Conservation (phyloP, 2,113 vertebrate species). For the Bos javanicus region DNA sequence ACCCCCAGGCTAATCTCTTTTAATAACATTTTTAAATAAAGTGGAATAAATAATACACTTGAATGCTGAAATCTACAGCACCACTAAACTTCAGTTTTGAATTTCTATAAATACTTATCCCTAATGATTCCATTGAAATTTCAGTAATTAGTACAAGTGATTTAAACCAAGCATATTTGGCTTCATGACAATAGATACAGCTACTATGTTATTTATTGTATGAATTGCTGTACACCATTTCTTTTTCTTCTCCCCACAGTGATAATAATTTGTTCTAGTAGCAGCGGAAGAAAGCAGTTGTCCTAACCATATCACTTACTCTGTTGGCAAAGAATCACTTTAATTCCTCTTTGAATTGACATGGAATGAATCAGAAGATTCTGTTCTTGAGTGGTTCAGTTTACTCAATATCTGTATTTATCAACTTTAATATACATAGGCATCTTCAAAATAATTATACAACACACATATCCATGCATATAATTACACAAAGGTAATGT, state of each 20-base stretch:
- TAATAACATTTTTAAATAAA: constrained; percentile 22
- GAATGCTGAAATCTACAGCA: background rate
- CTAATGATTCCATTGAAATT: constrained; percentile 36
- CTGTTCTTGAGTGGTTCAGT: background rate
- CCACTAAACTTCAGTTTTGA: constrained; percentile 30
- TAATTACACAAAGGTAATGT: background rate
- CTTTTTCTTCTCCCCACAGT: constrained; percentile 27
- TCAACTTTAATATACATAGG: background rate
- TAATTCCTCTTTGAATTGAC: constrained; percentile 36
- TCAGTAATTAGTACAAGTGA: constrained; percentile 54
- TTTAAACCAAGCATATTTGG: constrained; percentile 60
- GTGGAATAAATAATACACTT: constrained; percentile 35
- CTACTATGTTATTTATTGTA: constrained; percentile 42
- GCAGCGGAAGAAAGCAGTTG: constrained; percentile 17
- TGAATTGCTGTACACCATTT: constrained; percentile 17
- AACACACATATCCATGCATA: background rate
- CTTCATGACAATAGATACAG: constrained; percentile 40
- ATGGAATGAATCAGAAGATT: constrained; percentile 2
- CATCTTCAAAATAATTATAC: background rate
- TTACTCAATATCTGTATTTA: background rate
- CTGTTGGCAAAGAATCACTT: constrained; percentile 41
- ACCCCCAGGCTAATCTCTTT: background rate
- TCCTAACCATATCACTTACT: constrained; percentile 34
- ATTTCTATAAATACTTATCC: constrained; percentile 53
- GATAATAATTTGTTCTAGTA: constrained; percentile 57